Base-by-base conservation (phyloP, 2,797 vertebrate genomes). In the Denticeps clupeoides region DNA sequence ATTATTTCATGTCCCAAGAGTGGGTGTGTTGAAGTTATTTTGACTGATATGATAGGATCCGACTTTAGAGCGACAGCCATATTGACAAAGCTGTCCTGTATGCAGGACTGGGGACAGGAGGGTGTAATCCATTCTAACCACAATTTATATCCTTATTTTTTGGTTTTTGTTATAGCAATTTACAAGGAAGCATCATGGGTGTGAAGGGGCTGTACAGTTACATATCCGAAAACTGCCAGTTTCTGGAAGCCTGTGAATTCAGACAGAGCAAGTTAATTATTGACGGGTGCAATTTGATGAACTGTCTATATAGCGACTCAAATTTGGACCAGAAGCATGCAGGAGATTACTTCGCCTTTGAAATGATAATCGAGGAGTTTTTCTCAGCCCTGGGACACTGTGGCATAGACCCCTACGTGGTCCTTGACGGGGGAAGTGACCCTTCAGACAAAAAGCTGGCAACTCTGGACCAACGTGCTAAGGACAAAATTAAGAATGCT, bases 361-460 rank as follows among this genome's bases (percentile, higher is more conserved):
- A 75, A 24, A 60, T 56, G 0, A 28, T 69, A 23, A 54, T 79
- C 2, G 28, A 55, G 27, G 55, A 47, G 1, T 93, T 93, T 22
- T 71, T 93, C 51, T 31, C 45, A 23, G 72, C 61, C 3, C 71
- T 93, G 35, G 62, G 45, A 23, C 45, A 58, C 2, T 91, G 89
- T 43, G 6, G 43, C 3, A 72, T 93, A 7, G 3, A 56, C 0
- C 77, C 88, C 0, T 89, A 83, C 16, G 83, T 93, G 59, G 60
- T 90, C 12, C 56, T 91, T 56, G 89, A 89, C 37, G 89, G 89
- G 23, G 86, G 85, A 3, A 60, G 67, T 2, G 85, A 82, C 40
- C 21, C 45, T 27, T 77, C 67, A 0, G 68, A 84, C 55, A 82
- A 78, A 46, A 90, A 90, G 59, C 56, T 79, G 2, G 16, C 69